These are phyloP conservation scores for Eumacrocentrus americanus DNA, from an alignment of 2,888 invertebrate species.

Conservation along the genomic window DNA sequence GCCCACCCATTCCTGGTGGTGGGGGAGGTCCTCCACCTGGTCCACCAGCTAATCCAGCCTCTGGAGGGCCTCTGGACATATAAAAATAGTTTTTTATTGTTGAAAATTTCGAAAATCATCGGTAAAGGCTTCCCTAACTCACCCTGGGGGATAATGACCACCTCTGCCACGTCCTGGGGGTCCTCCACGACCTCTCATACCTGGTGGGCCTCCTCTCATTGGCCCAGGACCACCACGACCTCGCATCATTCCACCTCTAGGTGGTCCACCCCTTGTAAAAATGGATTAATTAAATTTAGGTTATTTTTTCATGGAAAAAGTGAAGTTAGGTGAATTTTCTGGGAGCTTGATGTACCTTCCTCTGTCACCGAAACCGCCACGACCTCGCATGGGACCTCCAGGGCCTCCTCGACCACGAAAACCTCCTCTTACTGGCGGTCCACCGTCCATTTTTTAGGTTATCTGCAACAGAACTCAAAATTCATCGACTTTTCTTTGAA, in stretches of 20 bases:
- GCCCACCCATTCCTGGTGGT: constrained; percentile 54
- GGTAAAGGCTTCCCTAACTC: constrained; percentile 20
- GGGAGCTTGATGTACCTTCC: constrained; percentile 44
- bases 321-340: not conserved
- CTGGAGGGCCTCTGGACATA: constrained; percentile 50
- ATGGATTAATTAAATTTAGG: not conserved
- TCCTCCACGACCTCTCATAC: constrained; percentile 56
- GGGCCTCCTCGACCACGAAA: constrained; percentile 50
- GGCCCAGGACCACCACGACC: constrained; percentile 55
- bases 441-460: constrained; percentile 41
- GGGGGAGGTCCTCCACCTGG: constrained; percentile 50
- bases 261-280: constrained; percentile 50
- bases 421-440: constrained; percentile 41
- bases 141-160: constrained; percentile 58
- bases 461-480: constrained; percentile 1
- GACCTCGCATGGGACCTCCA: constrained; percentile 54
- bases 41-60: constrained; percentile 49
- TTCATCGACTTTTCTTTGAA: too few species aligned
- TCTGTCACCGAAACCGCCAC: constrained; percentile 54
- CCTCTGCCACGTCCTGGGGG: constrained; percentile 54
- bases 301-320: not conserved
- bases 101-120: not conserved
- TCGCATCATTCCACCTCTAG: constrained; percentile 57
- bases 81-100: not conserved
- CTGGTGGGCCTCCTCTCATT: constrained; percentile 57